Percentiles rank a stretch among this genome's conserved stretches.
Conservation (phyloP, 2,797 vertebrate species). For the Caiman crocodilus region DNA sequence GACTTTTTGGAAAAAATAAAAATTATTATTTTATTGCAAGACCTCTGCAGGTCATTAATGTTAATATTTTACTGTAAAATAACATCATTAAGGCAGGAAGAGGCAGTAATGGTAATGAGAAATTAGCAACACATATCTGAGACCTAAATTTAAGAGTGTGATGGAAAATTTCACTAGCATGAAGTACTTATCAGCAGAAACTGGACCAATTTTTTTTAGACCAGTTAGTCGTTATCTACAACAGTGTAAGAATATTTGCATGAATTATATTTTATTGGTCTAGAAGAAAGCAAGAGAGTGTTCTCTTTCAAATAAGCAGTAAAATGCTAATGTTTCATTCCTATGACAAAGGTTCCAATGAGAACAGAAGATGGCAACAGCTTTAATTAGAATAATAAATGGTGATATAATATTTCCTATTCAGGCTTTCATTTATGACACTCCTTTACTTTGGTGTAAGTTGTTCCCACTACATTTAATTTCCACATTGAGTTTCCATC, state of each 20-base stretch:
- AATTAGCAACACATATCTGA: background rate
- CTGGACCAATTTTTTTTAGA: constrained; percentile 4
- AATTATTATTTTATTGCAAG: background rate
- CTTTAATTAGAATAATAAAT: background rate
- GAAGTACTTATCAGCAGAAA: background rate
- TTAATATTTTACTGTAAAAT: too few species aligned
- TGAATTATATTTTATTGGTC: constrained; percentile 12
- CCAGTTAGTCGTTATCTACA: constrained; percentile 46
- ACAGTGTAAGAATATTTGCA: constrained; percentile 30
- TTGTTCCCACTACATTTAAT: constrained; percentile 25
- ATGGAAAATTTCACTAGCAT: background rate
- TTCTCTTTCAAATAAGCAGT: constrained; percentile 55
- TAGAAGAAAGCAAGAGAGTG: constrained; percentile 47
- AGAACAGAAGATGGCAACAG: constrained; percentile 50
- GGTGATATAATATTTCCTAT: constrained; percentile 43
- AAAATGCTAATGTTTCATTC: constrained; percentile 67
- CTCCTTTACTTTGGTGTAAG: constrained; percentile 32
- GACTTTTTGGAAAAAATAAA: too few species aligned
- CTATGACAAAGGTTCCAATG: constrained; percentile 62
- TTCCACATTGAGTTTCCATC: background rate
- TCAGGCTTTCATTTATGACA: constrained; percentile 49
- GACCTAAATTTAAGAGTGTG: background rate
- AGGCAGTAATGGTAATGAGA: background rate
- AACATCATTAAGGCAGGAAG: background rate
- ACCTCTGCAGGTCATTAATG: rapidly evolving